These are phyloP conservation scores for Diarsia rubi DNA, from an alignment of 2,888 invertebrate species.

Conservation along the genomic window DNA sequence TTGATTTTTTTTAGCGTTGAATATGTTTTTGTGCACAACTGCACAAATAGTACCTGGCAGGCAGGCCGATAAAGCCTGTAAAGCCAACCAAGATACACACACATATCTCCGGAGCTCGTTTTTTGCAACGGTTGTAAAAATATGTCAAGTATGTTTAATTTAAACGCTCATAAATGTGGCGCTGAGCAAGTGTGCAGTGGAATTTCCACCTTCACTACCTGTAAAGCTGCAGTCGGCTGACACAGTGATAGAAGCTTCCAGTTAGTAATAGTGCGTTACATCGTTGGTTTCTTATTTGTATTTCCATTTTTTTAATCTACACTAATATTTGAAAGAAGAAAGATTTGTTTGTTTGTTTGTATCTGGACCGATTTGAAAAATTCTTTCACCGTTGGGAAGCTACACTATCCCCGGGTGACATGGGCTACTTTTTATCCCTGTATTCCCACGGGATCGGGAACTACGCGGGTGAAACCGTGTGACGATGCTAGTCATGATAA, in stretches of 20 bases:
- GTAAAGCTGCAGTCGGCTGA: background rate
- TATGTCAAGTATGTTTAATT: slow-evolving; percentile 53
- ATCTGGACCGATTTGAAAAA: too few relatives aligned
- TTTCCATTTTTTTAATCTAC: background rate
- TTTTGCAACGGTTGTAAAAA: slow-evolving; percentile 54
- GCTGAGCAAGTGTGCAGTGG: slow-evolving; percentile 14
- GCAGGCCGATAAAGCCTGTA: slow-evolving; percentile 18
- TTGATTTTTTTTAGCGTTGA: background rate
- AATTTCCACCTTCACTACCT: background rate
- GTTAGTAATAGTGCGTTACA: too few relatives aligned
- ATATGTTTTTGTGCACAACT: slow-evolving; percentile 3
- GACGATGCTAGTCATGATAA: too few relatives aligned
- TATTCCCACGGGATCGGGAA: too few relatives aligned
- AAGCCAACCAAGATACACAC: background rate
- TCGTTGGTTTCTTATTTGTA: background rate
- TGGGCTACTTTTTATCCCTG: too few relatives aligned
- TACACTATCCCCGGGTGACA: too few relatives aligned
- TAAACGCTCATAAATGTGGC: slow-evolving; percentile 52
- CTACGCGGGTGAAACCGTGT: too few relatives aligned
- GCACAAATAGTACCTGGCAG: background rate
- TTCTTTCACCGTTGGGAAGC: too few relatives aligned
- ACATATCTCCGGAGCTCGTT: slow-evolving; percentile 21
- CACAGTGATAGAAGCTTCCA: background rate
- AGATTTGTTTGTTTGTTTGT: too few relatives aligned
- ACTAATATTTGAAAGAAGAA: too few relatives aligned